These are phyloP conservation scores for Trachelus iudaicus DNA, from an alignment of 2,888 invertebrate genomes.

Conservation along the genomic window DNA sequence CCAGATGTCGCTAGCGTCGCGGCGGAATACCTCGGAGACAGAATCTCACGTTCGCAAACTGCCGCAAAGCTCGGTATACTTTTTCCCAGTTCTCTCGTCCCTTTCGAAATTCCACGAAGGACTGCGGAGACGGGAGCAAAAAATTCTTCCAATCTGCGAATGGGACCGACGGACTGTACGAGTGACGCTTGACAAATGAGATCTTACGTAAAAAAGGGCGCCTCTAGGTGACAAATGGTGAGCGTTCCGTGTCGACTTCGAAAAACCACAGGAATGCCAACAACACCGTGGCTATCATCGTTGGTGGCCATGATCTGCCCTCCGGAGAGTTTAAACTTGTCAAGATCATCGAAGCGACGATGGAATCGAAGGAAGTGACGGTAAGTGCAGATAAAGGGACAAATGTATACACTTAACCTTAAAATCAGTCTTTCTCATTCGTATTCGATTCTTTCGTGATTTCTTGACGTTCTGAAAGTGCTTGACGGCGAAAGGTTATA, in stretches of 20 bases:
- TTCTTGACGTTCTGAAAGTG: not conserved
- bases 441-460: not conserved
- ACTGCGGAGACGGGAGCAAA: not conserved
- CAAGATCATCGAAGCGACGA: not conserved
- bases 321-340: not conserved
- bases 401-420: not conserved
- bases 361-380: not conserved
- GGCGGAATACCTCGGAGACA: not conserved
- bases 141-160: conserved; percentile 13
- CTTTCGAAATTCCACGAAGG: not conserved
- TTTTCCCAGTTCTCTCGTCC: not conserved
- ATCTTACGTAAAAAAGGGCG: conserved; percentile 7
- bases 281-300: not conserved
- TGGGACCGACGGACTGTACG: conserved; percentile 7
- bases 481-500: not conserved
- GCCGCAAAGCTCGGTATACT: not conserved
- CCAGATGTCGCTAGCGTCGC: not conserved
- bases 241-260: not conserved
- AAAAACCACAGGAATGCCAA: conserved; percentile 4
- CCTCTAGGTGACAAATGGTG: conserved; percentile 11
- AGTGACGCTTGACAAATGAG: conserved; percentile 17
- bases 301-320: not conserved
- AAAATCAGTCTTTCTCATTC: not conserved
- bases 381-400: not conserved
- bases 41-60: not conserved